Evolutionary conservation across 92 coral and sea anemone genomes (phyloP).

Genomic region (Zoanthus solanderi): DNA sequence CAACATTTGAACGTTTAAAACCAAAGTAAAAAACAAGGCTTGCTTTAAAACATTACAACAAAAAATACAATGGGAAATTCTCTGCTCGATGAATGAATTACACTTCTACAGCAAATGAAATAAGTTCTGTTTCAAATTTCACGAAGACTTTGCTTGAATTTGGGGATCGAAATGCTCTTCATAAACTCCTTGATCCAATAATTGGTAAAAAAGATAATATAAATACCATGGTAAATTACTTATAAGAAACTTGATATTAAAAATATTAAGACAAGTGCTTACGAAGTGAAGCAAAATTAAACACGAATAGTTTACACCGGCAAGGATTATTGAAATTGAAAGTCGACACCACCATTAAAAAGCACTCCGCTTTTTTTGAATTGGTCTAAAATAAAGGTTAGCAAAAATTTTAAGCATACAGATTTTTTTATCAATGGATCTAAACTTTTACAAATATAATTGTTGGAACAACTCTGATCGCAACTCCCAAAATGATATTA

Average conservation of each 20-base stretch:
- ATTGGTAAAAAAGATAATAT: background rate
- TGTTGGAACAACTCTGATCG: constrained; percentile 6
- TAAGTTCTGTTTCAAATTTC: background rate
- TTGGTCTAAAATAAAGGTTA: background rate
- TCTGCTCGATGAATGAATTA: background rate
- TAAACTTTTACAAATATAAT: background rate
- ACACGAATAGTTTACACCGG: background rate
- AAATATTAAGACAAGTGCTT: background rate
- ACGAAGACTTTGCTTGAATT: background rate
- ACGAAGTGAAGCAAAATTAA: background rate
- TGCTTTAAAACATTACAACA: background rate
- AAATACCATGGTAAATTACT: background rate
- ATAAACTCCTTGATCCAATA: background rate
- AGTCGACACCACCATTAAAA: constrained; percentile 24
- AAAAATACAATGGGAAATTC: background rate
- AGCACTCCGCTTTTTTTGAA: background rate
- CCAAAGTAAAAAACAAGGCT: background rate
- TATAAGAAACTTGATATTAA: background rate
- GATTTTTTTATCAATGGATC: background rate
- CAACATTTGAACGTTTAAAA: background rate
- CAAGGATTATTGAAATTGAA: background rate
- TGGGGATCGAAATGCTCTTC: background rate
- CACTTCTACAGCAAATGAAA: background rate
- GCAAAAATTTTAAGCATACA: background rate
- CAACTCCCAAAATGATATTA: background rate